Evolutionary conservation across 2,797 vertebrate species (phyloP), one percentile per base, ranked within the genome.

Genomic region (Halcyon leucocephala): DNA sequence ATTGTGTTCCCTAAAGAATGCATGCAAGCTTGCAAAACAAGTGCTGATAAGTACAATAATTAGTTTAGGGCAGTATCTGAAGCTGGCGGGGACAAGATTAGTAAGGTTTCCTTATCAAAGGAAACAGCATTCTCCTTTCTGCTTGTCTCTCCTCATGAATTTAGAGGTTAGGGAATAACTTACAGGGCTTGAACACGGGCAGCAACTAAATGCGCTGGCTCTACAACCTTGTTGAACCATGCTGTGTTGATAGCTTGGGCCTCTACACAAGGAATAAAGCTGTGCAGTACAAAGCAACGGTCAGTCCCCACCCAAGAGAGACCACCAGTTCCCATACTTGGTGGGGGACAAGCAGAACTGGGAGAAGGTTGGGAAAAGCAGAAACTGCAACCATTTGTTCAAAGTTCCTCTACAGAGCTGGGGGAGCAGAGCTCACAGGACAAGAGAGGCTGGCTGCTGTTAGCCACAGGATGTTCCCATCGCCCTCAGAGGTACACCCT

Each of bases 381-480:
- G 29, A 82, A 90, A 29, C 2, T 58, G 20, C 13, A 69, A 52
- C 8, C 14, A 4, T 67, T 42, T 48, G 10, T 39, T 60, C 24
- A 42, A 4, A 1, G 4, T n/a, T 60, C 13, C 35, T 7, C 25
- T 44, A 3, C 14, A 51, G 35, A 1, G 0, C 0, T 51, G 14
- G 37, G 35, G n/a, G 15, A 88, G 19, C 18, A 37, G 48, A 8
- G 16, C 22, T 33, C 3, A 3, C 0, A 1, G 49, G 61, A 26
- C 14, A 10, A 42, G 51, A 79, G 31, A 7, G 20, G 6, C 20
- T 42, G 20, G 16, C 42, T 61, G 48, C 29, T 72, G 42, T 20
- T 39, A 60, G 31, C 19, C 20, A 55, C 29, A 25, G 13, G 25
- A 39, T 31, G 33, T 71, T 61, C 42, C 46, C 7, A 19, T 42